Percentiles rank a stretch among this genome's conserved stretches.
Evolutionary conservation across 2,113 vertebrate genomes (phyloP).

Genomic region (Anhinga rufa): DNA sequence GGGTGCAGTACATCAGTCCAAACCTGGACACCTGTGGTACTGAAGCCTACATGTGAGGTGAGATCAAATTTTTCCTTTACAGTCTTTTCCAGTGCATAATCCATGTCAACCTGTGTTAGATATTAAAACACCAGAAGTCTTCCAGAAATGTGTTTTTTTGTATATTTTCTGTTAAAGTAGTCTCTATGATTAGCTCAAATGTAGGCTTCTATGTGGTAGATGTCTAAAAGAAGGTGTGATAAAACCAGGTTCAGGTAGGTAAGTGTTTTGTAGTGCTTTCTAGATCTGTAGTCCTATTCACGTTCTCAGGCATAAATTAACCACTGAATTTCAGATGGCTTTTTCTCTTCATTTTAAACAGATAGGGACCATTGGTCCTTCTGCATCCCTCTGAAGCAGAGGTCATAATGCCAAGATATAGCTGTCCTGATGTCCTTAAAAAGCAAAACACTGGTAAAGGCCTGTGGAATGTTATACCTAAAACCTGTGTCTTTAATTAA

Average conservation of each 20-base stretch:
- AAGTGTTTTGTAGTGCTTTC: neutral
- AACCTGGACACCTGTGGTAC: neutral
- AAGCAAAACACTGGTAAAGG: neutral
- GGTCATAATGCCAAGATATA: neutral
- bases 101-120: neutral
- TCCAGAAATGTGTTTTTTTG: neutral
- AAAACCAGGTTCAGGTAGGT: neutral
- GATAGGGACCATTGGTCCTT: neutral
- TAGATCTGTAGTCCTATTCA: neutral
- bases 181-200: neutral
- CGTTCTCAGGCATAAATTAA: neutral
- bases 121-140: neutral
- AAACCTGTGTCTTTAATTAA: neutral
- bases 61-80: neutral
- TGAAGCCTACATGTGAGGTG: neutral
- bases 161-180: neutral
- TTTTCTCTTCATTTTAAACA: neutral
- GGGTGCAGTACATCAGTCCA: neutral
- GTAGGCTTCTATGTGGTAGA: neutral
- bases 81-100: neutral
- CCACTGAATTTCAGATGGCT: neutral
- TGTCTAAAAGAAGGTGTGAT: neutral
- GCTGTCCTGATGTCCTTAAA: neutral
- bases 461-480: neutral
- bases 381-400: neutral